phyloP scores from a whole-genome alignment of 2,797 vertebrate genomes.

The Avahi laniger region DNA sequence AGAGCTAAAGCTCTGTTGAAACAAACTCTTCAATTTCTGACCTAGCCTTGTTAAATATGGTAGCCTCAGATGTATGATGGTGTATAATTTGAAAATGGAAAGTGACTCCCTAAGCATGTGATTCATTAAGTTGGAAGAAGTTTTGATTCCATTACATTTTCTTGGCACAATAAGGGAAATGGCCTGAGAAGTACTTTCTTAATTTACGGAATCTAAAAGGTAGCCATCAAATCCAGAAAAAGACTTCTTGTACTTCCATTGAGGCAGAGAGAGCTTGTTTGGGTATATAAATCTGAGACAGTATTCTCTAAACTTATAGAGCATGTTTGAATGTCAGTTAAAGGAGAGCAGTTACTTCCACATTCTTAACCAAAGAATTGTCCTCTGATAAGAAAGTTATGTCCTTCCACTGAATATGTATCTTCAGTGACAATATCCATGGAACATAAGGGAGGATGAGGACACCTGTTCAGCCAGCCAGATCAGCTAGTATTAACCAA shows the following conservation, averaged over 20 bases:
- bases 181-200: background rate
- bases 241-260: background rate
- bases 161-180: background rate
- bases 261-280: background rate
- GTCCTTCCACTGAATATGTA: background rate
- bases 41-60: background rate
- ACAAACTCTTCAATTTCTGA: background rate
- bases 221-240: background rate
- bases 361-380: background rate
- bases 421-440: background rate
- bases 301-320: background rate
- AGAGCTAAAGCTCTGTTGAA: slow-evolving; percentile 2
- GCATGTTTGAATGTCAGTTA: background rate
- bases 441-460: background rate
- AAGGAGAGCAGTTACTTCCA: background rate
- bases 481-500: background rate
- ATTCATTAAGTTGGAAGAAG: background rate
- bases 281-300: background rate
- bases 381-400: background rate
- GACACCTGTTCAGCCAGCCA: background rate
- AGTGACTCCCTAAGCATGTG: background rate
- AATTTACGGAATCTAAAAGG: background rate
- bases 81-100: background rate
- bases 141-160: background rate
- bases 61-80: background rate